Evolutionary conservation across 2,888 invertebrate species (phyloP), one percentile per base, ranked within the genome.

Genomic region (Theretra japonica): DNA sequence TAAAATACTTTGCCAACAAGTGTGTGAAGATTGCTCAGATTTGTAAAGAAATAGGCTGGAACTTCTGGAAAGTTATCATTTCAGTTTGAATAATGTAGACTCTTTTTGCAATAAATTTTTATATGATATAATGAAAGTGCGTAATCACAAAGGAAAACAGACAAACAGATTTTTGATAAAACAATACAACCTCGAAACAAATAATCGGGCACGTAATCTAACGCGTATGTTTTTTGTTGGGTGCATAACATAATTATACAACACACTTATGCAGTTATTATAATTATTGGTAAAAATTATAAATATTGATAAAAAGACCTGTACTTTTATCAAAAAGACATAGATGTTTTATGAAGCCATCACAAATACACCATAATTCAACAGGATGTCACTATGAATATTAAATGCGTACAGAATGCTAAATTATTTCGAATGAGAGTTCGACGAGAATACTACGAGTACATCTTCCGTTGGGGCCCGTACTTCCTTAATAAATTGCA

Each of bases 1-100:
- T 25, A 15, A 8, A 48, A 65, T 41, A 33, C 62, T 60, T 60
- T n/a, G 60, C 60, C 33, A 33, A 33, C 33, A 62, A 62, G 33
- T 21, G 58, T 58, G 25, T 58, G 25, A 58, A 58, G 58, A 58
- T 58, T 8, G 11, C 56, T 30, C 56, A 25, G 21, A 19, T 15
- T 53, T n/a, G n/a, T 53, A 53, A 53, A n/a, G 53, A 53, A 53
- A 53, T 25, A 58, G 25, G 17, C 23, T 25, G 17, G 58, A 58
- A 58, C 23, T 25, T 23, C 15, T 25, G 17, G 58, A 17, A 58
- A 58, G 25, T 28, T 58, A 58, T 25, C n/a, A n/a, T 33, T 33
- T 6, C 17, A 23, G 48, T 23, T 17, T 23, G 41, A 23, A 65
- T 41, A 65, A 2, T 21, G 21, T 65, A 23, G 23, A 33, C 15